Evolutionary conservation across 2,113 vertebrate species (phyloP), one percentile per base, ranked within the genome.

Genomic region (Parus major): DNA sequence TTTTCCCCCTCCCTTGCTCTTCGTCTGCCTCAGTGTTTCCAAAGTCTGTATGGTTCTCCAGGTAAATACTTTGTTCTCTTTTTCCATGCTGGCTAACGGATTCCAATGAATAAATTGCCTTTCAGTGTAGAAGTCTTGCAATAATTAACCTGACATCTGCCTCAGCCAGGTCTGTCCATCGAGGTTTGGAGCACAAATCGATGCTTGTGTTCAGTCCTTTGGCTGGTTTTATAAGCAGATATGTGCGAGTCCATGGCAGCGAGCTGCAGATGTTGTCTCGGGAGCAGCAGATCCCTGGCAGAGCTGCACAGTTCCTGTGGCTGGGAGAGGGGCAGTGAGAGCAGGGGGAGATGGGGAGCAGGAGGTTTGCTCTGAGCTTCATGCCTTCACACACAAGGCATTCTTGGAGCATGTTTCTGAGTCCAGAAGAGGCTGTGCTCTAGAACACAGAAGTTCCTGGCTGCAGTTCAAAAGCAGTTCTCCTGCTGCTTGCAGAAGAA

Each of bases 61-160:
- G 80, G 90, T 94, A 71, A 82, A 89, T 56, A 90, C 64, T 89
- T 84, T 25, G 23, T 65, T 93, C 91, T 77, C 39, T 56, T 75
- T 82, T 33, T 70, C 41, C 29, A 4, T 7, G 2, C 68, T 15
- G 72, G 68, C 70, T 63, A 47, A 31, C 15, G 33, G 47, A 64
- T 89, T 59, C 42, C 81, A 41, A 55, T 46, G 87, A 73, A 80
- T 71, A 94, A 92, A 94, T 93, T 78, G 89, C 68, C 46, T 89
- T 95, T 93, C 95, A 75, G 75, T 64, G 72, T 41, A 55, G 92
- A 88, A 77, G 39, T 91, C 86, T 27, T 89, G 81, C 57, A 71
- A 60, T 88, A 90, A 97, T 97, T 93, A 96, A 94, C 90, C 77
- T 64, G 90, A 87, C 79, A 46, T 91, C 70, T 91, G 76, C 53